Evolutionary conservation across 2,113 vertebrate genomes (phyloP).

Genomic region (Cephalopholis sonnerati): DNA sequence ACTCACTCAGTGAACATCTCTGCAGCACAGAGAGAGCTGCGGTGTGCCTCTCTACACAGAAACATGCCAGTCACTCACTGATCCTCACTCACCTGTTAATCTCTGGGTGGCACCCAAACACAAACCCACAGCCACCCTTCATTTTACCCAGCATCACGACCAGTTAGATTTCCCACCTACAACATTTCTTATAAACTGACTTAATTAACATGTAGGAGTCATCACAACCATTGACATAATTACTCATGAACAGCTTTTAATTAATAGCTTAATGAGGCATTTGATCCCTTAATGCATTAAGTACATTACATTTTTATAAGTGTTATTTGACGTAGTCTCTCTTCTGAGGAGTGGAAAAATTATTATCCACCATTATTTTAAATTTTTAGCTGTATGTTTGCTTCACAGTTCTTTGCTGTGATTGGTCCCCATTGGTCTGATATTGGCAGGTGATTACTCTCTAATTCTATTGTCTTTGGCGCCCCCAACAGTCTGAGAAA

Average conservation of each 20-base stretch:
- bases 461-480: constrained; percentile 45
- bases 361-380: not conserved
- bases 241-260: not conserved
- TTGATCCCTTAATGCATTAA: not conserved
- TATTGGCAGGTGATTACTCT: not conserved
- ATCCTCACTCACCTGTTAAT: not conserved
- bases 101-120: not conserved
- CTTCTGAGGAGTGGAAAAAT: not conserved
- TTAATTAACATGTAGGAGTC: not conserved
- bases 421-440: not conserved
- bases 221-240: constrained; percentile 1
- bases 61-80: not conserved
- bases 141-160: not conserved
- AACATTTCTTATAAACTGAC: not conserved
- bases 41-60: not conserved
- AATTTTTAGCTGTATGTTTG: not conserved
- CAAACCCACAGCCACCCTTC: not conserved
- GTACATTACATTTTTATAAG: not conserved
- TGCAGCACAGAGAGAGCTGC: not conserved
- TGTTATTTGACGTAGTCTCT: not conserved
- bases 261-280: constrained; percentile 1
- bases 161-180: not conserved
- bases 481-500: constrained; percentile 42
- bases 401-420: not conserved
- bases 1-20: not conserved